Base-by-base conservation (phyloP, 64 coral and sea anemone species). In the Anthopleura sola region DNA sequence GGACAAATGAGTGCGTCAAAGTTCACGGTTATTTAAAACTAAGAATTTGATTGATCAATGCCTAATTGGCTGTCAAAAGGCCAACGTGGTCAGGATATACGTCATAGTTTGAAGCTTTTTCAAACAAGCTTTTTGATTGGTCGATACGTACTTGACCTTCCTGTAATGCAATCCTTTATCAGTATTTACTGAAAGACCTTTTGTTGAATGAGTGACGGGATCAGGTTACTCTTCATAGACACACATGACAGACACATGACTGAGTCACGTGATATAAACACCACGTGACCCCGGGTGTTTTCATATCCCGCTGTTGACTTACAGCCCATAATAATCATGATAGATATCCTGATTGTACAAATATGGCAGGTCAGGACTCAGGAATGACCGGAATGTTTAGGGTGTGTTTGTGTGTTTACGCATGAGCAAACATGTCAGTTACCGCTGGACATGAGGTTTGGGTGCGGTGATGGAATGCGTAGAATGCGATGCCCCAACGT, bases 21-120 rank as follows among this genome's bases (percentile, higher is more conserved):
- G 66, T 36, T 71, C 11, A 71, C 10, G 24, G 20, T 11, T 71
- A 71, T 71, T 71, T 71, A 71, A 71, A 71, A 71, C 66, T 34
- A 71, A 14, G 26, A 71, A 81, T 54, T 28, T 49, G 39, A 81
- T 26, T 54, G 78, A 7, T 20, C 23, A 81, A 49, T 44, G 39
- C 38, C n/a, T 81, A 54, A 81, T 81, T 81, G 78, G 39, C 49
- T 81, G 33, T 81, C 34, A 44, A 81, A 40, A 37, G 24, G 3
- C 12, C 78, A 81, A 81, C 66, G 14, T 32, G 13, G 66, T 34
- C n/a, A 12, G 5, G 13, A 71, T 15, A 71, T 71, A 34, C 29
- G 66, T 71, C 66, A 71, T 71, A 71, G 31, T 71, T 71, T 26
- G 29, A 71, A 71, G 28, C n/a, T 10, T 17, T 31, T 33, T 71